Conservation (phyloP, 2,888 invertebrate species). For the Lysandra bellargus region DNA sequence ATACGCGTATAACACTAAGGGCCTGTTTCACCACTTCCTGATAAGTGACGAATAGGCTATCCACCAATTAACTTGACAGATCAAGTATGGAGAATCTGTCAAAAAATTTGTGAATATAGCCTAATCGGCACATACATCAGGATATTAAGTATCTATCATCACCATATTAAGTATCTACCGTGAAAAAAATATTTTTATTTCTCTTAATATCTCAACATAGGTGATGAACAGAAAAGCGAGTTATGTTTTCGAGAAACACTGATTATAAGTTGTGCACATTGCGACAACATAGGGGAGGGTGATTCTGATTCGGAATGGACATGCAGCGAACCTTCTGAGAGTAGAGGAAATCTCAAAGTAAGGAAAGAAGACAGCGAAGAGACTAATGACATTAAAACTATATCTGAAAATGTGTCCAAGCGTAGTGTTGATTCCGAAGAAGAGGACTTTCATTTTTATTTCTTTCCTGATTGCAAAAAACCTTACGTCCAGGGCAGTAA, state of each 20-base stretch:
- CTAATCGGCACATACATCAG: too few relatives aligned
- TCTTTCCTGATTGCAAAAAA: constrained; percentile 69
- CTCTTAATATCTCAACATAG: constrained; percentile 48
- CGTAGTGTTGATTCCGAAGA: constrained; percentile 45
- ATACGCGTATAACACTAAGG: too few relatives aligned
- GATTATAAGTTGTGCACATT: constrained; percentile 75
- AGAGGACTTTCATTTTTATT: constrained; percentile 68
- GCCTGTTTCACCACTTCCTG: too few relatives aligned
- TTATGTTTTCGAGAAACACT: constrained; percentile 79
- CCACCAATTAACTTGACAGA: too few relatives aligned
- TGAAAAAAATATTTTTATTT: not conserved
- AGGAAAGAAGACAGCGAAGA: constrained; percentile 49
- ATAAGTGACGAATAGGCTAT: too few relatives aligned
- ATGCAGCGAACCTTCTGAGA: constrained; percentile 53
- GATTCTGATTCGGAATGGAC: constrained; percentile 70
- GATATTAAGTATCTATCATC: too few relatives aligned
- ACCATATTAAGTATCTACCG: too few relatives aligned
- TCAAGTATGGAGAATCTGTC: too few relatives aligned
- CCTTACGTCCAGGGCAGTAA: constrained; percentile 53
- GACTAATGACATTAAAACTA: constrained; percentile 45
- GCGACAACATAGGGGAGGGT: constrained; percentile 54
- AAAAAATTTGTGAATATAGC: too few relatives aligned
- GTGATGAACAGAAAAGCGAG: constrained; percentile 68
- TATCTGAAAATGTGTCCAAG: constrained; percentile 41
- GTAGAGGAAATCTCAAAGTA: constrained; percentile 45